Evolutionary conservation across 2,797 vertebrate genomes (phyloP), one percentile per base, ranked within the genome.

Genomic region (Fratercula arctica): DNA sequence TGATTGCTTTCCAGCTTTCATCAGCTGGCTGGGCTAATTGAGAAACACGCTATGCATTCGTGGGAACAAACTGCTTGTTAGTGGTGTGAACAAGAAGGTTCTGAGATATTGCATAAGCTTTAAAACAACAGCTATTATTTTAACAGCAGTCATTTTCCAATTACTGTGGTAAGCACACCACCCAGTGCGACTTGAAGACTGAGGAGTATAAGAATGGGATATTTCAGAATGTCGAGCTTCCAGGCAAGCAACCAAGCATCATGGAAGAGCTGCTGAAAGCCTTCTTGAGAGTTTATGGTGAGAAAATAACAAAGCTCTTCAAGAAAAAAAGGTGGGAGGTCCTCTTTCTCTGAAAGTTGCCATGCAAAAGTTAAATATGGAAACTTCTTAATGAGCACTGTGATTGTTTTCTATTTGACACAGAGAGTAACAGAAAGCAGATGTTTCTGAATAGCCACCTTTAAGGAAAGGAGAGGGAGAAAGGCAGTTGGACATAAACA

Each of bases 231-330:
- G 13, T 46, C 0, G 4, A 59, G 48, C 50, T 92, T 93, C 64
- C 67, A 87, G 53, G 31, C 60, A 92, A 75, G 72, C 29, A 85
- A 94, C 33, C 61, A 83, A 90, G 87, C 29, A 68, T 20, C 45
- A 12, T 12, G 41, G 59, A 77, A 92, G 39, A 74, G 46, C 16
- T 89, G 76, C 59, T 9, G 9, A 95, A 90, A 87, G 53, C 37
- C n/a, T 80, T 86, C 39, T 72, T 87, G 56, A 70, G 74, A 87
- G 33, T 73, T 83, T 80, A 48, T 66, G 69, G 53, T 56, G n/a
- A 93, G 76, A 95, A 95, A 95, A 92, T 68, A 92, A 84, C 28
- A 72, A 87, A 82, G 31, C 10, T 90, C 43, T 92, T 87, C 14
- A 51, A 50, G 51, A 87, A 88, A 84, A 84, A 94, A 85, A 53